Conservation (phyloP, 2,113 vertebrate genomes). For the Addax nasomaculatus region DNA sequence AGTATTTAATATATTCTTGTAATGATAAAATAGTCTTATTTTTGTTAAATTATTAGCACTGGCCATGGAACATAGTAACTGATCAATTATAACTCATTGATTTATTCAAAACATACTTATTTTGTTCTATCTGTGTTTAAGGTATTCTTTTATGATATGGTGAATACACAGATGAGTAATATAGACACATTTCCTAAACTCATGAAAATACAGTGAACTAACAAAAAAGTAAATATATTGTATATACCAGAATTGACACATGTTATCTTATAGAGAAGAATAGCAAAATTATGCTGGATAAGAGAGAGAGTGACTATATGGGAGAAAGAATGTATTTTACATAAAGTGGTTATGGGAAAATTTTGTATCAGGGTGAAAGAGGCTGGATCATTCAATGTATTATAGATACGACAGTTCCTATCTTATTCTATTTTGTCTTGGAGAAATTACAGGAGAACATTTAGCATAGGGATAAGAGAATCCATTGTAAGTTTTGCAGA, state of each 20-base stretch:
- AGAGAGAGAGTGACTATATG: not conserved
- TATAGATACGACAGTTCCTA: not conserved
- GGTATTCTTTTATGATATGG: not conserved
- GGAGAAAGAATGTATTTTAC: not conserved
- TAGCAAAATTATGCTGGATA: not conserved
- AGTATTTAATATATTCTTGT: not conserved
- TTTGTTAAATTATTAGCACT: not conserved
- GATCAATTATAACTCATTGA: not conserved
- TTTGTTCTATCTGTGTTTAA: not conserved
- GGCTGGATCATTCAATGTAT: not conserved
- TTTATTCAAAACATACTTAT: not conserved
- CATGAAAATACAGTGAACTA: not conserved
- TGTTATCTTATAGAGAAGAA: not conserved
- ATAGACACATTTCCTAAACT: not conserved
- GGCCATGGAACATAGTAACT: not conserved
- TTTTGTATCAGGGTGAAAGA: not conserved
- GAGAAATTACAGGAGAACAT: not conserved
- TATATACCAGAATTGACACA: no score
- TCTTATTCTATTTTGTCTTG: not conserved
- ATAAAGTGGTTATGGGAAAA: not conserved
- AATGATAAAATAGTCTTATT: not conserved
- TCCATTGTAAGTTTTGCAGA: not conserved
- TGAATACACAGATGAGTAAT: not conserved
- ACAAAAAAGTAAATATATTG: not conserved
- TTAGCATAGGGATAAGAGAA: not conserved